These are phyloP conservation scores for Liasis olivaceus DNA, from an alignment of 2,797 vertebrate species.

Conservation along the genomic window DNA sequence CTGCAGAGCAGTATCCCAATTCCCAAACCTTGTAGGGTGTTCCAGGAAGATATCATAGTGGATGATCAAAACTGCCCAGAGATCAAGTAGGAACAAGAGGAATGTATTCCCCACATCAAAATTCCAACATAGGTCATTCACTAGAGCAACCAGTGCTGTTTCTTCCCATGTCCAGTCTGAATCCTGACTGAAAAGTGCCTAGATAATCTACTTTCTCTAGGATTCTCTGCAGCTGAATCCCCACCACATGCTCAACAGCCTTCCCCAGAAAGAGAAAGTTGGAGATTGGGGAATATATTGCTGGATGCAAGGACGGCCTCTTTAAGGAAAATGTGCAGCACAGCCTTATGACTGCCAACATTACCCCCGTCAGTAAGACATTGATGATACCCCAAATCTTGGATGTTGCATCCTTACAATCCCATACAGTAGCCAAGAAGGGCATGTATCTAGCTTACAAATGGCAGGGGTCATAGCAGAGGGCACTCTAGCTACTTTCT, in stretches of 20 bases:
- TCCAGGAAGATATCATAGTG: too few relatives aligned
- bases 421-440: neutral
- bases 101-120: too few relatives aligned
- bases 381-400: neutral
- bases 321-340: neutral
- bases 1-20: too few relatives aligned
- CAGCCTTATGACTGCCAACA: neutral
- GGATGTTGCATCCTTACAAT: neutral
- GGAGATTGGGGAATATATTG: neutral
- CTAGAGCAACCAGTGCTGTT: too few relatives aligned
- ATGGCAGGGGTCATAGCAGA: neutral
- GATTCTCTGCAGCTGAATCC: neutral
- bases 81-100: too few relatives aligned
- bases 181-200: neutral
- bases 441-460: neutral
- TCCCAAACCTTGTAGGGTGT: too few relatives aligned
- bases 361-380: neutral
- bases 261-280: neutral
- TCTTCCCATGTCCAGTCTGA: too few relatives aligned
- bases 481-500: neutral
- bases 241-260: neutral
- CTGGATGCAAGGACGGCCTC: neutral
- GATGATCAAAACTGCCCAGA: too few relatives aligned
- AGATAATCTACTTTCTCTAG: neutral
- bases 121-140: too few relatives aligned